Base-by-base conservation (phyloP, 2,797 vertebrate genomes). In the Lacerta agilis region DNA sequence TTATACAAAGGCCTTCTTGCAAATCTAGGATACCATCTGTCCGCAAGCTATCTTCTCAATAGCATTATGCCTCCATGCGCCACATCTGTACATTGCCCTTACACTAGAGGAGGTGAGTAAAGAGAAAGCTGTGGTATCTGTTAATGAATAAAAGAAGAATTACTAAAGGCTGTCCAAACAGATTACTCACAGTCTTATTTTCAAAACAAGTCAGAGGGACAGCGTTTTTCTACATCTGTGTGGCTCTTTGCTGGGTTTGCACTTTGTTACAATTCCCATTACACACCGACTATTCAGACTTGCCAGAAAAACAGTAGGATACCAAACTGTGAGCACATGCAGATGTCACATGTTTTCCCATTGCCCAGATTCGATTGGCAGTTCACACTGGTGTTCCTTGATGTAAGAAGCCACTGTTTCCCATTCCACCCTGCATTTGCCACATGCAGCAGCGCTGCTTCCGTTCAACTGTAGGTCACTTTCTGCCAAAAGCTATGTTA, bases 121-220 rank as follows among this genome's bases (percentile, higher is more conserved):
- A 84, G 29, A 89, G 17, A 82, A 29, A 85, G 86, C 82, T 77
- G 79, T 88, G 83, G 84, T 76, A 93, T 86, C 87, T 87, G 43
- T 92, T 95, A 94, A 95, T 88, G 92, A 95, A 94, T 93, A 95
- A 95, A 95, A 88, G 87, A 94, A 23, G 0, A 95, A 94, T 94
- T 93, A 89, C 92, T 94, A 88, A 90, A 89, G 91, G 91, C 79
- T 93, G 91, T 86, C 90, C 76, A 87, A 88, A 87, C 86, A 85
- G 90, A 94, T 93, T 92, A 91, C 86, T 92, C 87, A 88, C 61
- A 77, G 38, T 55, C 86, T 90, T 43, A 2, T 64, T 90, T 94
- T 94, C 87, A 92, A 91, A 84, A 67, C 4, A 84, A 95, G 82
- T 89, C 76, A 90, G 87, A 92, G 95, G 90, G 88, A 77, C 45